Evolutionary conservation across 2,888 invertebrate species (phyloP).

Genomic region (Caenorhabditis afra): DNA sequence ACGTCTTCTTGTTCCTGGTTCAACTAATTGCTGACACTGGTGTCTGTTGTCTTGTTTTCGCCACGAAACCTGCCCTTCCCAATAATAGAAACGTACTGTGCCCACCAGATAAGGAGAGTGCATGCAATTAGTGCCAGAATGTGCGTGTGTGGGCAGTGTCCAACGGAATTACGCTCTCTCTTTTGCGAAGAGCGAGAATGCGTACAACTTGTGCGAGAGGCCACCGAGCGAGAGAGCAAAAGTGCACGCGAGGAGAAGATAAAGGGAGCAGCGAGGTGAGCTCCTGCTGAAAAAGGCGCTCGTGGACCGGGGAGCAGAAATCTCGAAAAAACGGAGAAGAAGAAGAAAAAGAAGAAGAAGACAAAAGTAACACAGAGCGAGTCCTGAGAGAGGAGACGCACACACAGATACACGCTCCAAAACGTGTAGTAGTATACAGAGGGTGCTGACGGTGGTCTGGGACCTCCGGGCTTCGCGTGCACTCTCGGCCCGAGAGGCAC

Average conservation of each 20-base stretch:
- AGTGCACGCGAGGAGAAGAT: background rate
- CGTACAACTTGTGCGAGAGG: slow-evolving; percentile 1
- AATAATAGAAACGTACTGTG: slow-evolving; percentile 7
- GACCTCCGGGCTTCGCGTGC: slow-evolving; percentile 24
- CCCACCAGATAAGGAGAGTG: slow-evolving; percentile 5
- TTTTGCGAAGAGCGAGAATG: background rate
- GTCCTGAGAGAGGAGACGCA: slow-evolving; percentile 18
- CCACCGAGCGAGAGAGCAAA: slow-evolving; percentile 5
- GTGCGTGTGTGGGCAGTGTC: slow-evolving; percentile 4
- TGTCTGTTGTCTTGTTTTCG: slow-evolving; percentile 1
- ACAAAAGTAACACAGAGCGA: slow-evolving; percentile 42
- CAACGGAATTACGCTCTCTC: slow-evolving; percentile 14
- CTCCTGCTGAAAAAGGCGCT: slow-evolving; percentile 25
- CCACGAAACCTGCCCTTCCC: too few relatives aligned
- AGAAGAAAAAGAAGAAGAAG: slow-evolving; percentile 32
- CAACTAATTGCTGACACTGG: slow-evolving; percentile 1
- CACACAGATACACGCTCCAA: slow-evolving; percentile 45
- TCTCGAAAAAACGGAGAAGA: slow-evolving; percentile 25
- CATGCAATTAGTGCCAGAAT: slow-evolving; percentile 13
- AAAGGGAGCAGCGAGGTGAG: slow-evolving; percentile 17
- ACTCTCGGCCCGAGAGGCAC: slow-evolving; percentile 26
- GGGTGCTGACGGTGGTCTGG: slow-evolving; percentile 17
- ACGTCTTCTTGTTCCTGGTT: slow-evolving; percentile 12
- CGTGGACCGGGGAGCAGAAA: slow-evolving; percentile 37
- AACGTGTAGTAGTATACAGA: slow-evolving; percentile 40